Percentiles rank a stretch among this genome's conserved stretches.
Conservation (phyloP, 2,797 vertebrate genomes). For the Manis crassicaudata region DNA sequence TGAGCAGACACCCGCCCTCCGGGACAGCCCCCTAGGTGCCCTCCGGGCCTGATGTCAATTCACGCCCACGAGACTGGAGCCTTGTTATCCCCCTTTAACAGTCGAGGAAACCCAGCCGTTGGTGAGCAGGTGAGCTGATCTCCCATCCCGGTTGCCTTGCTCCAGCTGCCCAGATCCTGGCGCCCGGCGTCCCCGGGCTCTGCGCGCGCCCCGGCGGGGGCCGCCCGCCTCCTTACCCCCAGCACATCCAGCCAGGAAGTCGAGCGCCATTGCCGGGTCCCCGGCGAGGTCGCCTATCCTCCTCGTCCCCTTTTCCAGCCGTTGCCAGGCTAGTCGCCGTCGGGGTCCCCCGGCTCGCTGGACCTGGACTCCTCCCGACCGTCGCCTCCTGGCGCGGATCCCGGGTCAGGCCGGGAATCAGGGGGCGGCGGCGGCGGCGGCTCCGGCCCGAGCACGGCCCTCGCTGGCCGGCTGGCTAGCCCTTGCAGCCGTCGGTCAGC, state of each 20-base stretch:
- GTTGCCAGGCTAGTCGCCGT: neutral
- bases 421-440: neutral
- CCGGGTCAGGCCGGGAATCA: neutral
- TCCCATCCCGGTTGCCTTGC: neutral
- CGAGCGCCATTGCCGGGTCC: slow-evolving; percentile 89
- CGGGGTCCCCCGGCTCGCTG: neutral
- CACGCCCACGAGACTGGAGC: neutral
- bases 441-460: neutral
- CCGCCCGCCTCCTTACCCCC: slow-evolving; percentile 90
- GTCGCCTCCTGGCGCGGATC: neutral
- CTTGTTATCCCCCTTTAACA: fast-evolving
- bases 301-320: neutral
- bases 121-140: neutral
- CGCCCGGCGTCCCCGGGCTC: neutral
- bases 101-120: neutral
- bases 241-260: slow-evolving; percentile 95
- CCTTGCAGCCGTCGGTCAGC: fast-evolving
- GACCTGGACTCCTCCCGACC: neutral
- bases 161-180: neutral
- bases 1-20: neutral
- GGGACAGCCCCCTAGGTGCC: neutral
- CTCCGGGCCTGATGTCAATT: neutral
- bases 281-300: neutral
- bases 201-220: neutral
- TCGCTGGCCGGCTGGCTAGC: neutral